Percentiles rank a stretch among this genome's conserved stretches.
Conservation (phyloP, 2,113 vertebrate species). For the Pachycephala philippinensis region DNA sequence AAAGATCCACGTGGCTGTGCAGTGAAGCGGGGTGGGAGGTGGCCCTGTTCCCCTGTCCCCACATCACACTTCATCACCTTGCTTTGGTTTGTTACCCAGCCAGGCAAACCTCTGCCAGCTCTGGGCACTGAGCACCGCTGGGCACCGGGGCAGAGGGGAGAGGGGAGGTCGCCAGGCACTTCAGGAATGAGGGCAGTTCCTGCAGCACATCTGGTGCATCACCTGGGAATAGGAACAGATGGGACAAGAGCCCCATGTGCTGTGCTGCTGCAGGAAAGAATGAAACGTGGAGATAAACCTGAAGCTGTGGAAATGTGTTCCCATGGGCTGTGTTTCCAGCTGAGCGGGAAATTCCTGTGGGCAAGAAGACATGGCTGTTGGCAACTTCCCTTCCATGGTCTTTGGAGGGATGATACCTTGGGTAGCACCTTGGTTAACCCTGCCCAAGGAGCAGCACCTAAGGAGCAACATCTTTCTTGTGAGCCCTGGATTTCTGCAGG, state of each 20-base stretch:
- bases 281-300: background rate
- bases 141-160: background rate
- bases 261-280: background rate
- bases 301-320: background rate
- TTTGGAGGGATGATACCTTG: no score
- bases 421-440: background rate
- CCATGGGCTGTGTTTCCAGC: background rate
- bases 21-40: background rate
- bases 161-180: background rate
- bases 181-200: background rate
- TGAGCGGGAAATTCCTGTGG: rapidly evolving
- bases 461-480: background rate
- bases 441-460: background rate
- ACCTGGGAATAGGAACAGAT: background rate
- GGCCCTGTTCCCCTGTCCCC: background rate
- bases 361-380: background rate
- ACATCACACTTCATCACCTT: background rate
- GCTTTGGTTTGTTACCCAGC: background rate
- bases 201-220: background rate
- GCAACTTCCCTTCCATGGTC: background rate
- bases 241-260: background rate
- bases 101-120: background rate
- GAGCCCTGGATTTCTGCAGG: background rate
- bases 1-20: background rate
- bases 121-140: background rate